phyloP scores from a whole-genome alignment of 2,888 invertebrate species.

The Parthenolecanium corni region DNA sequence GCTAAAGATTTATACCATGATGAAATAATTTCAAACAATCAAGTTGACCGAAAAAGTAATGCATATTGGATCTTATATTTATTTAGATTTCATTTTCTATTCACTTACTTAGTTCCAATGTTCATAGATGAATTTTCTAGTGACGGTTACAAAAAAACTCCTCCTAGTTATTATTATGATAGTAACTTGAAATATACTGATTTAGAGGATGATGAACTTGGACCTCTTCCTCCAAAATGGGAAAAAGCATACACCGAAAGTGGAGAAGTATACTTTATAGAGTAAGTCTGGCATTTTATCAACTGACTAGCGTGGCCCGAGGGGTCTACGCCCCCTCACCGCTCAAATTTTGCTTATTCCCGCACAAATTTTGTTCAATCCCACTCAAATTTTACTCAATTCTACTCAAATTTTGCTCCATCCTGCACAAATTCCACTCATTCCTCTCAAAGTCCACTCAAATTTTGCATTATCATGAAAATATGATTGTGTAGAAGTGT shows the following conservation, averaged over 20 bases:
- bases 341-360: too few relatives aligned
- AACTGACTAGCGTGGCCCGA: too few relatives aligned
- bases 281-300: conserved; percentile 50
- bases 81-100: too few relatives aligned
- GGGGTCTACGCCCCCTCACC: too few relatives aligned
- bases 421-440: too few relatives aligned
- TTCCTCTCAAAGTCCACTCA: too few relatives aligned
- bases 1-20: conserved; percentile 37
- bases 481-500: too few relatives aligned
- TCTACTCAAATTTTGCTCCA: too few relatives aligned
- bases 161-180: conserved; percentile 24
- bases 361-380: too few relatives aligned
- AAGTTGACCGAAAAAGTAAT: conserved; percentile 7
- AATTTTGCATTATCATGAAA: too few relatives aligned
- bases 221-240: conserved; percentile 91
- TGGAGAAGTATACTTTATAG: conserved; percentile 94
- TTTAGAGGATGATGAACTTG: conserved; percentile 47
- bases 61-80: too few relatives aligned
- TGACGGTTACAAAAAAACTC: conserved; percentile 17
- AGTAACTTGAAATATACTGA: conserved; percentile 17
- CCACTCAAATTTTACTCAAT: too few relatives aligned
- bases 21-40: conserved; percentile 1
- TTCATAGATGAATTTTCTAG: conserved; percentile 5
- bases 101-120: not conserved
- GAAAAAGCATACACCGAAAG: conserved; percentile 94